Percentiles rank a stretch among this genome's conserved stretches.
Evolutionary conservation across 1,140 invertebrate species (phyloP).

Genomic region (Lerema accius): DNA sequence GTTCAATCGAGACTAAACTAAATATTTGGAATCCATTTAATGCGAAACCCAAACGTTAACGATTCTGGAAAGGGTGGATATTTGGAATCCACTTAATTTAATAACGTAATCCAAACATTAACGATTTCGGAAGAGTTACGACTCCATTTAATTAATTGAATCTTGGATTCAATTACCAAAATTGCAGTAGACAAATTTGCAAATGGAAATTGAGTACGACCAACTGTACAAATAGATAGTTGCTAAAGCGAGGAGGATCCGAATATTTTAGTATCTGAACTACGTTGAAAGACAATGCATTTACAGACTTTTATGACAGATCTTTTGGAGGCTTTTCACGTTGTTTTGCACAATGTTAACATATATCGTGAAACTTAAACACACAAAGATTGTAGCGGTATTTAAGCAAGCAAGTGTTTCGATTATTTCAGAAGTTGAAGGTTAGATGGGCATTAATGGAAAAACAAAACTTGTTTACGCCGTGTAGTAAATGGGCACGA

Average conservation of each 20-base stretch:
- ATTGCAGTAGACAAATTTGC: constrained; percentile 28
- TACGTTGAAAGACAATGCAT: neutral
- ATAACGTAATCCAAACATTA: constrained; percentile 5
- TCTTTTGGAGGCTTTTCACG: too few relatives aligned
- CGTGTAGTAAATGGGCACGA: constrained; percentile 4
- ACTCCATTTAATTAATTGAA: constrained; percentile 16
- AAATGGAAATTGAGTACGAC: constrained; percentile 19
- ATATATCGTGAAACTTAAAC: too few relatives aligned
- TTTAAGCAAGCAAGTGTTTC: neutral
- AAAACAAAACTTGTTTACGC: constrained; percentile 10
- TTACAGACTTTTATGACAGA: too few relatives aligned
- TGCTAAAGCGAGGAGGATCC: constrained; percentile 4
- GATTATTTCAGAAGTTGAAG: neutral
- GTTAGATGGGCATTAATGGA: neutral
- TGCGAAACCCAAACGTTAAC: neutral
- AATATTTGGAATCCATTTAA: neutral
- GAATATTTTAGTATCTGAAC: constrained; percentile 13
- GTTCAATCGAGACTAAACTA: neutral
- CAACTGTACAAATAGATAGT: constrained; percentile 23
- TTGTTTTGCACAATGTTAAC: too few relatives aligned
- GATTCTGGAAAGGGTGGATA: neutral
- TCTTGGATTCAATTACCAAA: constrained; percentile 21
- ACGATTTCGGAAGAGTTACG: neutral
- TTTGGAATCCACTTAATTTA: neutral
- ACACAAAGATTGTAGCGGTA: too few relatives aligned